Percentiles rank a stretch among this genome's conserved stretches.
These are phyloP conservation scores for Drosophila barbarae DNA, from an alignment of 2,888 invertebrate genomes.

Conservation along the genomic window DNA sequence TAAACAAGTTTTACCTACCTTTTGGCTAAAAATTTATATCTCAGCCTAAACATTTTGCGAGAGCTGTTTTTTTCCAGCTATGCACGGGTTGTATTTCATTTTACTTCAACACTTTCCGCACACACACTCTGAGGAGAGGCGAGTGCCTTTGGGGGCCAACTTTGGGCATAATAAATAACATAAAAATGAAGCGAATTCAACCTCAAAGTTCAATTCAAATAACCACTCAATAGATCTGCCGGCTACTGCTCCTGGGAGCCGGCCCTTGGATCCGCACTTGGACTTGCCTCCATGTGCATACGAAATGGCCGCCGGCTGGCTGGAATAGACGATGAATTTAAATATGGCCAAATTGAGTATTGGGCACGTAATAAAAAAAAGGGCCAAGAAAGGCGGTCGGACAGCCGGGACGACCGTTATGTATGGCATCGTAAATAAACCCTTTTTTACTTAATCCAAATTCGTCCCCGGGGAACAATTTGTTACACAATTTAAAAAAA, in stretches of 20 bases:
- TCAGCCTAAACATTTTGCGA: conserved; percentile 44
- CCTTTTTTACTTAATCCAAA: conserved; percentile 74
- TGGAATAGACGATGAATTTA: conserved; percentile 74
- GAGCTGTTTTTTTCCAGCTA: conserved; percentile 20
- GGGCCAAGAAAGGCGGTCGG: conserved; percentile 24
- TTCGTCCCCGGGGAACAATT: conserved; percentile 75
- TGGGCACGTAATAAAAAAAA: conserved; percentile 72
- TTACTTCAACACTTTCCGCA: conserved; percentile 53
- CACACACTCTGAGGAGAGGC: background rate
- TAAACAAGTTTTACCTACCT: conserved; percentile 64
- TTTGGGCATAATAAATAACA: conserved; percentile 64
- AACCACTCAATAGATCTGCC: conserved; percentile 71
- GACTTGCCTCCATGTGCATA: conserved; percentile 60
- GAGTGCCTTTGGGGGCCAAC: conserved; percentile 13
- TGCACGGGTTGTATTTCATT: conserved; percentile 39
- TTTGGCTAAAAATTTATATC: conserved; percentile 61
- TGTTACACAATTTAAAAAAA: conserved; percentile 72
- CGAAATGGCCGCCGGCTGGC: conserved; percentile 67
- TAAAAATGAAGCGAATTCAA: conserved; percentile 74
- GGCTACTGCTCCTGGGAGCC: conserved; percentile 40
- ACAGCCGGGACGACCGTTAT: conserved; percentile 53
- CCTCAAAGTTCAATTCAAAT: conserved; percentile 73
- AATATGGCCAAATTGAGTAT: conserved; percentile 74
- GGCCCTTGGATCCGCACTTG: conserved; percentile 21
- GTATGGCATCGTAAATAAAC: conserved; percentile 74